Conservation (phyloP, 2,113 vertebrate species). For the Corythornis cristatus region DNA sequence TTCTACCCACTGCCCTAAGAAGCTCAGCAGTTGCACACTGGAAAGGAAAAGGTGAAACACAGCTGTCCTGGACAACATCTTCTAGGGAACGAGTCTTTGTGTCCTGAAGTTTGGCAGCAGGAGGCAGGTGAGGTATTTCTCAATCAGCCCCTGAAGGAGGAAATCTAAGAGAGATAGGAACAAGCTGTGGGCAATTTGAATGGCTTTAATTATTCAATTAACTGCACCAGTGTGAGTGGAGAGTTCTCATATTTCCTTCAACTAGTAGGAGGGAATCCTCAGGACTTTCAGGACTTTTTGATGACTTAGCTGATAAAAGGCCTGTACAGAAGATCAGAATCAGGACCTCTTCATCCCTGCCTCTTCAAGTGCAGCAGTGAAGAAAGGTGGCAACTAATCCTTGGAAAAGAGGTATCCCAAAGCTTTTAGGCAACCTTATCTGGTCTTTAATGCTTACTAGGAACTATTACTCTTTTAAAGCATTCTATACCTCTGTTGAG, state of each 20-base stretch:
- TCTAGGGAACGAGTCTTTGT: not conserved
- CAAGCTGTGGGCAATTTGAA: not conserved
- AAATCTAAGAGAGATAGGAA: conserved; percentile 15
- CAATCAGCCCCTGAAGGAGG: not conserved
- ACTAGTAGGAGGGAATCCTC: not conserved
- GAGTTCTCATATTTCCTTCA: not conserved
- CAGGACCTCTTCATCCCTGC: too few species aligned
- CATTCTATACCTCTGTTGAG: not conserved
- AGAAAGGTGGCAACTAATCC: not conserved
- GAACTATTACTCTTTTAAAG: not conserved
- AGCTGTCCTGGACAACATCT: not conserved
- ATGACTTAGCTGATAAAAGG: not conserved
- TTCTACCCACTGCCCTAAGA: not conserved
- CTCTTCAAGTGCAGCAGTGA: not conserved
- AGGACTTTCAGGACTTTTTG: not conserved
- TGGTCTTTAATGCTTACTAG: not conserved
- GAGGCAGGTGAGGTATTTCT: not conserved
- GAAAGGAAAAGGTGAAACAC: not conserved
- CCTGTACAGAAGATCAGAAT: not conserved
- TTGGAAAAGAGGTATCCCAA: not conserved
- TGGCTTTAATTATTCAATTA: conserved; percentile 27
- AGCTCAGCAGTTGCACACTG: not conserved
- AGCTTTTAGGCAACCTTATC: not conserved
- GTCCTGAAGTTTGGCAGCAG: not conserved
- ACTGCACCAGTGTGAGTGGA: not conserved